Evolutionary conservation across 2,888 invertebrate genomes (phyloP).

Genomic region (Amphipyra berbera): DNA sequence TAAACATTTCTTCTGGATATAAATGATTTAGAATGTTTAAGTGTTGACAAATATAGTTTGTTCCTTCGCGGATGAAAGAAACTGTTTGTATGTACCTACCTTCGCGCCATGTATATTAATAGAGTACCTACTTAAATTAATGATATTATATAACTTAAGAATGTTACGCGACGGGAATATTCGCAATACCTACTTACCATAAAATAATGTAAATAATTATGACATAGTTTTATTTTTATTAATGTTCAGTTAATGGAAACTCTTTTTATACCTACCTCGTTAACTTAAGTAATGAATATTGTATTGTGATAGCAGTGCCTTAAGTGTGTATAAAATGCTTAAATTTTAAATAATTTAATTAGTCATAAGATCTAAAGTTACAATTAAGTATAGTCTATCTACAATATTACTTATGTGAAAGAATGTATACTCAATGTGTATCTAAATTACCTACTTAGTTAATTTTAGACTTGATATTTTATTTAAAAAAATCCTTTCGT

Average conservation of each 20-base stretch:
- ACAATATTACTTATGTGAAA: too few species aligned
- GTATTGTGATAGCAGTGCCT: constrained; percentile 83
- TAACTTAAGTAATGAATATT: constrained; percentile 53
- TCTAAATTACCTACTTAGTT: too few species aligned
- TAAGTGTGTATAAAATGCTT: constrained; percentile 56
- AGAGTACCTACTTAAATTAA: constrained; percentile 37
- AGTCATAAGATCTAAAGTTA: constrained; percentile 7
- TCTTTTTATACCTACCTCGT: constrained; percentile 59
- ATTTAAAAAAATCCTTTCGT: constrained; percentile 35
- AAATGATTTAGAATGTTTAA: constrained; percentile 40
- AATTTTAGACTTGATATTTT: constrained; percentile 25
- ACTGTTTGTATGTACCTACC: constrained; percentile 11
- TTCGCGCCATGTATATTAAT: constrained; percentile 12
- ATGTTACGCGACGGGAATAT: constrained; percentile 53
- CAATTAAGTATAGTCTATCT: neutral
- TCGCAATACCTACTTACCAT: constrained; percentile 58
- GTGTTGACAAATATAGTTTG: constrained; percentile 44
- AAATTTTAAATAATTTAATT: constrained; percentile 34
- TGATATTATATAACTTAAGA: constrained; percentile 4
- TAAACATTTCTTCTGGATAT: constrained; percentile 32
- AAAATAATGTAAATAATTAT: constrained; percentile 48
- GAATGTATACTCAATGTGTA: too few species aligned
- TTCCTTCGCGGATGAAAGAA: constrained; percentile 32
- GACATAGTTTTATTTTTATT: constrained; percentile 16
- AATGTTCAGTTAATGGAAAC: constrained; percentile 15